These are phyloP conservation scores for Synergus laeviventris DNA, from an alignment of 2,888 invertebrate genomes.

Conservation along the genomic window DNA sequence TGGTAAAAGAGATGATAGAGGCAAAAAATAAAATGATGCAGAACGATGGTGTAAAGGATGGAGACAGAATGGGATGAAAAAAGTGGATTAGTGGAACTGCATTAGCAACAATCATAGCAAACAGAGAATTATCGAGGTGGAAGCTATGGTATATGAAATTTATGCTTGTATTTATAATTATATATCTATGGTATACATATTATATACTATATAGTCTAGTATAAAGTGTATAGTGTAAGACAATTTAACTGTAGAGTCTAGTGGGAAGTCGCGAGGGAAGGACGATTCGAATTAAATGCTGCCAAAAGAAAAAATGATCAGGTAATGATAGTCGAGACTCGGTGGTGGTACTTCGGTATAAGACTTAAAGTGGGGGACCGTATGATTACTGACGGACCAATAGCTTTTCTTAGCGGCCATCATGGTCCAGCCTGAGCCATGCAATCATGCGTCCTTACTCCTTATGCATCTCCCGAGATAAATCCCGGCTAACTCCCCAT, in stretches of 20 bases:
- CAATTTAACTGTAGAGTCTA: slow-evolving; percentile 21
- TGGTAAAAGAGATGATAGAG: slow-evolving; percentile 21
- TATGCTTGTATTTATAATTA: neutral
- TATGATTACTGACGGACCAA: slow-evolving; percentile 75
- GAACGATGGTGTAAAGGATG: slow-evolving; percentile 21
- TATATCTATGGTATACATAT: too few relatives aligned
- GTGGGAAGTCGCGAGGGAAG: slow-evolving; percentile 57
- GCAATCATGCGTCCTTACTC: slow-evolving; percentile 71
- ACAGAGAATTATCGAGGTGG: neutral
- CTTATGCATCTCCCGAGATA: slow-evolving; percentile 47
- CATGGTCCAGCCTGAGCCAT: slow-evolving; percentile 75
- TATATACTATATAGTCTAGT: neutral
- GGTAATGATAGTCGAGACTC: slow-evolving; percentile 69
- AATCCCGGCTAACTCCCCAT: slow-evolving; percentile 2
- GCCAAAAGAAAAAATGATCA: slow-evolving; percentile 67
- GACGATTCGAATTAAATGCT: slow-evolving; percentile 72
- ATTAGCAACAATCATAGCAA: neutral
- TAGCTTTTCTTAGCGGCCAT: slow-evolving; percentile 75
- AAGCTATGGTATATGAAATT: neutral
- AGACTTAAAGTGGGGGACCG: slow-evolving; percentile 61
- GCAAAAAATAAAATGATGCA: slow-evolving; percentile 27
- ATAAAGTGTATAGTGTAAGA: slow-evolving; percentile 38
- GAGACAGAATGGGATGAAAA: slow-evolving; percentile 11
- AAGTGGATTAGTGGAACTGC: neutral
- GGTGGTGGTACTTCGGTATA: slow-evolving; percentile 60